Percentiles rank a stretch among this genome's conserved stretches.
Evolutionary conservation across 2,797 vertebrate species (phyloP).

Genomic region (Remorina albescens): DNA sequence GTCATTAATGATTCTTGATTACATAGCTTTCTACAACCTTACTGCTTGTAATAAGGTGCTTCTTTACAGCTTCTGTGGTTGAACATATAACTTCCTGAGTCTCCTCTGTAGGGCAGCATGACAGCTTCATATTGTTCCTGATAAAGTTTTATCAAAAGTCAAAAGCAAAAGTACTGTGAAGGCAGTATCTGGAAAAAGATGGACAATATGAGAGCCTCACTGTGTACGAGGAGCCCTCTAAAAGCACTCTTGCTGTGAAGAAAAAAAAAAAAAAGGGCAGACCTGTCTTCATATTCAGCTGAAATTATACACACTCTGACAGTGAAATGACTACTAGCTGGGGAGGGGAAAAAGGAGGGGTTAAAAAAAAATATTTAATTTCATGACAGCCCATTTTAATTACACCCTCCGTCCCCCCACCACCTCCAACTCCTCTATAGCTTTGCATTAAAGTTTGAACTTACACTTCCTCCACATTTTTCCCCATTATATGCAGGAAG

Average conservation of each 20-base stretch:
- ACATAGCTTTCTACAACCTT: background rate
- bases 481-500: slow-evolving; percentile 65
- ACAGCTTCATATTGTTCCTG: slow-evolving; percentile 26
- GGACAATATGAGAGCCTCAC: slow-evolving; percentile 52
- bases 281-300: slow-evolving; percentile 69
- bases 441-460: slow-evolving; percentile 71
- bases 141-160: slow-evolving; percentile 32
- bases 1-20: background rate
- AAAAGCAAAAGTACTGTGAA: slow-evolving; percentile 37
- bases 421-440: slow-evolving; percentile 53
- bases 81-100: background rate
- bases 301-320: slow-evolving; percentile 75
- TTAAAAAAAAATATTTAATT: slow-evolving; percentile 64
- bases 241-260: slow-evolving; percentile 53
- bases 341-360: slow-evolving; percentile 35
- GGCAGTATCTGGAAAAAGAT: slow-evolving; percentile 37
- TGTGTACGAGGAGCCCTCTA: slow-evolving; percentile 36
- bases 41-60: slow-evolving; percentile 10
- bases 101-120: slow-evolving; percentile 4
- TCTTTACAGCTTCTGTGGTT: background rate
- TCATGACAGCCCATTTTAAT: slow-evolving; percentile 80
- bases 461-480: slow-evolving; percentile 61
- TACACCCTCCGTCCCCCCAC: slow-evolving; percentile 43
- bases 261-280: slow-evolving; percentile 49
- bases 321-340: slow-evolving; percentile 77